Conservation (phyloP, 92 coral and sea anemone species). For the Nematostella vectensis region DNA sequence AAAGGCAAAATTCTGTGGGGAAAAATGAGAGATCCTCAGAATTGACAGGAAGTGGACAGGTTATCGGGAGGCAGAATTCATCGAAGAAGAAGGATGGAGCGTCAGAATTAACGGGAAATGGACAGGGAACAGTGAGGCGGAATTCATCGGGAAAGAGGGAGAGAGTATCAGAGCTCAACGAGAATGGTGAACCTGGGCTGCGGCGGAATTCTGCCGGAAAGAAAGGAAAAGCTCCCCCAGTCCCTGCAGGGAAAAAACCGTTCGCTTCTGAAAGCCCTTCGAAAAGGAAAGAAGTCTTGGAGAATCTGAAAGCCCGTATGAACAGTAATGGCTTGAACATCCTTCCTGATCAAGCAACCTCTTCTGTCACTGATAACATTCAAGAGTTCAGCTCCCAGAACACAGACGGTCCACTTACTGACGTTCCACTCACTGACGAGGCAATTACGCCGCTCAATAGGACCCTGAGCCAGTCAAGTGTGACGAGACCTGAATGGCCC, state of each 20-base stretch:
- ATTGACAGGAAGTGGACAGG: neutral
- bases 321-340: neutral
- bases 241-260: neutral
- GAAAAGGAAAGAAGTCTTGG: too few relatives aligned
- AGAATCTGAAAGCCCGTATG: too few relatives aligned
- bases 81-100: neutral
- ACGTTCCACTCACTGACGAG: neutral
- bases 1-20: too few relatives aligned
- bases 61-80: neutral
- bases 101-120: neutral
- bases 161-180: too few relatives aligned
- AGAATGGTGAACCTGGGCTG: neutral
- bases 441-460: neutral
- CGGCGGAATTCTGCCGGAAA: neutral
- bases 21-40: too few relatives aligned
- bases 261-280: neutral
- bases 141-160: neutral
- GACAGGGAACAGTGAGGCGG: neutral
- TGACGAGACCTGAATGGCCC: constrained; percentile 16
- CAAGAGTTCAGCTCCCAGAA: too few relatives aligned
- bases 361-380: neutral
- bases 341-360: neutral
- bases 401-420: neutral
- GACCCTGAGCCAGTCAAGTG: neutral
- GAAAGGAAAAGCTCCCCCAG: neutral